phyloP scores from a whole-genome alignment of 2,888 invertebrate species.

The Orthonychiurus folsomi region DNA sequence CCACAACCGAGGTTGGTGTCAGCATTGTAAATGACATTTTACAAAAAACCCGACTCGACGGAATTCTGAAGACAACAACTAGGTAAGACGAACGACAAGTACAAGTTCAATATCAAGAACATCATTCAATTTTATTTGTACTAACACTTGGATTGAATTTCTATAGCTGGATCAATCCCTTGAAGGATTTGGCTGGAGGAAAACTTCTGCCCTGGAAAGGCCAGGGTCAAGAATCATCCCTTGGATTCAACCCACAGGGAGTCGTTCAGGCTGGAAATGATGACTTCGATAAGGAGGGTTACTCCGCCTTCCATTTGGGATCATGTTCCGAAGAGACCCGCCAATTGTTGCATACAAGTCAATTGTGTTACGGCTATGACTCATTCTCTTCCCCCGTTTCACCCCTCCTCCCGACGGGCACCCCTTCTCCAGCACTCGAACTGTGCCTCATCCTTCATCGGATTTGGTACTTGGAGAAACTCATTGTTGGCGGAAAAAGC shows the following conservation, averaged over 20 bases:
- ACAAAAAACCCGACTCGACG: constrained; percentile 27
- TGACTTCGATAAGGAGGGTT: not conserved
- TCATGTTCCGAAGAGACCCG: not conserved
- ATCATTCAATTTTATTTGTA: too few relatives aligned
- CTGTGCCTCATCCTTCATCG: constrained; percentile 28
- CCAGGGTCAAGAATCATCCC: not conserved
- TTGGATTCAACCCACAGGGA: not conserved
- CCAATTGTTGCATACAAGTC: not conserved
- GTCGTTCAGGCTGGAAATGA: not conserved
- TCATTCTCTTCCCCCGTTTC: not conserved
- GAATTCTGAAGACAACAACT: constrained; percentile 29
- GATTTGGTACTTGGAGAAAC: constrained; percentile 32
- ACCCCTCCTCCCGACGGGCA: constrained; percentile 16
- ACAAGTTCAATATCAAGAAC: too few relatives aligned
- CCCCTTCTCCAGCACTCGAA: constrained; percentile 27
- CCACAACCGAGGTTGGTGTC: constrained; percentile 4
- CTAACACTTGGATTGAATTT: too few relatives aligned
- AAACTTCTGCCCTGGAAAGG: not conserved
- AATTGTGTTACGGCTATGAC: constrained; percentile 3
- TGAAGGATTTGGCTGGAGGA: constrained; percentile 24
- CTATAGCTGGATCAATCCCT: constrained; percentile 24
- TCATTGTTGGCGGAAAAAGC: constrained; percentile 30
- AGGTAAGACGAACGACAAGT: constrained; percentile 17
- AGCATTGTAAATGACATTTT: constrained; percentile 20
- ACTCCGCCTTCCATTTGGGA: not conserved